Percentiles rank a stretch among this genome's conserved stretches.
Conservation (phyloP, 2,888 invertebrate genomes). For the Ptilodon capucinus region DNA sequence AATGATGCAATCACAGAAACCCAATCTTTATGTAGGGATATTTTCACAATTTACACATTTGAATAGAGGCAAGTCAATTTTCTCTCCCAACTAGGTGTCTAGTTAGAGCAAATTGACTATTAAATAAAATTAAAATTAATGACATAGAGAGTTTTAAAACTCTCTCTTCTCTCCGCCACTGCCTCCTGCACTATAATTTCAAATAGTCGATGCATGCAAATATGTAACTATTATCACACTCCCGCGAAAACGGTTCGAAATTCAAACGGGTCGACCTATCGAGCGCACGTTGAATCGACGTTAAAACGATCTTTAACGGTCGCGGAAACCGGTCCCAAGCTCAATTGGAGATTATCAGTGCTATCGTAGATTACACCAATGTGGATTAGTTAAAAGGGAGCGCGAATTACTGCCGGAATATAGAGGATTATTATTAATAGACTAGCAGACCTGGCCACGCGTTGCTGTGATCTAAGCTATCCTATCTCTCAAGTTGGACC, state of each 20-base stretch:
- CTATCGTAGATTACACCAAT: constrained; percentile 22
- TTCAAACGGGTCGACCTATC: constrained; percentile 53
- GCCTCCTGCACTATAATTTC: background rate
- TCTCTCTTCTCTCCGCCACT: background rate
- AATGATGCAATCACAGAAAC: no score
- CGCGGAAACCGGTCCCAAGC: constrained; percentile 51
- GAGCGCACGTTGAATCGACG: constrained; percentile 47
- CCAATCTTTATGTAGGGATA: no score
- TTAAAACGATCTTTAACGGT: constrained; percentile 66
- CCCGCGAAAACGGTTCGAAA: constrained; percentile 52
- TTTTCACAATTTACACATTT: no score
- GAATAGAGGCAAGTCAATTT: no score
- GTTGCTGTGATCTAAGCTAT: no score
- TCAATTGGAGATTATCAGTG: constrained; percentile 34
- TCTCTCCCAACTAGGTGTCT: no score
- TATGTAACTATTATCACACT: constrained; percentile 51
- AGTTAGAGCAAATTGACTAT: no score
- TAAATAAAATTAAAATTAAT: no score
- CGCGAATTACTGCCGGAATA: background rate
- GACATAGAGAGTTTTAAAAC: no score
- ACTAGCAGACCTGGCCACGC: no score
- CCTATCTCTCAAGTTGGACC: no score
- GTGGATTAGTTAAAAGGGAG: constrained; percentile 16
- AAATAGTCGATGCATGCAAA: constrained; percentile 33
- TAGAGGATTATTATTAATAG: no score